Evolutionary conservation across 2,888 invertebrate species (phyloP), one percentile per base, ranked within the genome.

Genomic region (Tachystola acroxantha): DNA sequence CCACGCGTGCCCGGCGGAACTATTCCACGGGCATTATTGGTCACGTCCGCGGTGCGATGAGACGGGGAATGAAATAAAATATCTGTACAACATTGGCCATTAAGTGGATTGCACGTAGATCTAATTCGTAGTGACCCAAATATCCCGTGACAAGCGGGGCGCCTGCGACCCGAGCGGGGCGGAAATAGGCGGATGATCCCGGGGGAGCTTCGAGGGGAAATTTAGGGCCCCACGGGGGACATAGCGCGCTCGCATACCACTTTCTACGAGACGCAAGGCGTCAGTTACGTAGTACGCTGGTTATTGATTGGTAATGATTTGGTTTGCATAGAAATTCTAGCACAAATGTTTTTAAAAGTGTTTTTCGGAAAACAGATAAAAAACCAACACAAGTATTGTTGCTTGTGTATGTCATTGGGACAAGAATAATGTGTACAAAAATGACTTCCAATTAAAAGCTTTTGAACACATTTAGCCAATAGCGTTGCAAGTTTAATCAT

Each of bases 61-160:
- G n/a, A n/a, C n/a, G n/a, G n/a, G 34, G 24, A n/a, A n/a, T 24
- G 24, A 29, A 36, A 37, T 14, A 25, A n/a, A 58, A 48, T 56
- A 51, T 50, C 42, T 42, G 41, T 37, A 48, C 61, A 30, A 16
- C n/a, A 12, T 3, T 27, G 27, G 47, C 51, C 54, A 69, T 65
- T 70, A 69, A 58, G 59, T 57, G 59, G 10, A 68, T 71, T 65
- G 68, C 59, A 60, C 57, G 62, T 54, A 57, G 63, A 61, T 69
- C 65, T 72, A 72, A 79, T 74, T 73, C 58, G 58, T 56, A 54
- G 67, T 80, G 81, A 80, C 80, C 81, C 68, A 78, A 75, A 78
- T 81, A 70, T 67, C 54, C 55, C 53, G 57, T 58, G 70, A 74
- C 71, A 69, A 68, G 66, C 63, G 60, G 59, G 66, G 59, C 62